Conservation (phyloP, 2,888 invertebrate genomes). For the Empis stercorea region DNA sequence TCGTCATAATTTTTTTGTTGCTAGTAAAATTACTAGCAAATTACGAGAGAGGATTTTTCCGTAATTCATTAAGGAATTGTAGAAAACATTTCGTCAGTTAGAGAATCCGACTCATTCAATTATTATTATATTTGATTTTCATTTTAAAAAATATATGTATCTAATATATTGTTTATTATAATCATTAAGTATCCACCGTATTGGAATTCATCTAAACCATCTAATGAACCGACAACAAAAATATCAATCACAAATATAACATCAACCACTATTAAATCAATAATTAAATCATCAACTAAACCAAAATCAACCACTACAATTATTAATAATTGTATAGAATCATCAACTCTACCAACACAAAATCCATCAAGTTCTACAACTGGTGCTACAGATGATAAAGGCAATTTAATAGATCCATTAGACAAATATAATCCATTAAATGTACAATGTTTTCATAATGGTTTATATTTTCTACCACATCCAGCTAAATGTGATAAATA, state of each 20-base stretch:
- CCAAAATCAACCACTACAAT: neutral
- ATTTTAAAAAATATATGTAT: no score
- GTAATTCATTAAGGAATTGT: no score
- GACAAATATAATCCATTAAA: slow-evolving; percentile 22
- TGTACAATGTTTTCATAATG: slow-evolving; percentile 26
- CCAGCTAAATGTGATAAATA: slow-evolving; percentile 25
- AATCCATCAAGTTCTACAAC: neutral
- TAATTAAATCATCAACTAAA: neutral
- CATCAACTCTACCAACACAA: neutral
- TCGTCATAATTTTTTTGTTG: no score
- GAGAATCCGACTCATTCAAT: no score
- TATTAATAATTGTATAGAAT: neutral
- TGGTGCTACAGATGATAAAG: slow-evolving; percentile 11
- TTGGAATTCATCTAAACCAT: neutral
- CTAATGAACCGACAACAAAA: neutral
- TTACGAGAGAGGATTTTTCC: no score
- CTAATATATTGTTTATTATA: no score
- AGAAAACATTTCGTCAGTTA: no score
- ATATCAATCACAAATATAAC: neutral
- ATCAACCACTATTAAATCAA: neutral
- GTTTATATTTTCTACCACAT: slow-evolving; percentile 31
- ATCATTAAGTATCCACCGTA: neutral
- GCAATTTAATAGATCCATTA: slow-evolving; percentile 21
- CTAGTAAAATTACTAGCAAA: no score
- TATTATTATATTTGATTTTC: no score